Conservation (phyloP, 2,888 invertebrate species). For the Melangyna quadrimaculata region DNA sequence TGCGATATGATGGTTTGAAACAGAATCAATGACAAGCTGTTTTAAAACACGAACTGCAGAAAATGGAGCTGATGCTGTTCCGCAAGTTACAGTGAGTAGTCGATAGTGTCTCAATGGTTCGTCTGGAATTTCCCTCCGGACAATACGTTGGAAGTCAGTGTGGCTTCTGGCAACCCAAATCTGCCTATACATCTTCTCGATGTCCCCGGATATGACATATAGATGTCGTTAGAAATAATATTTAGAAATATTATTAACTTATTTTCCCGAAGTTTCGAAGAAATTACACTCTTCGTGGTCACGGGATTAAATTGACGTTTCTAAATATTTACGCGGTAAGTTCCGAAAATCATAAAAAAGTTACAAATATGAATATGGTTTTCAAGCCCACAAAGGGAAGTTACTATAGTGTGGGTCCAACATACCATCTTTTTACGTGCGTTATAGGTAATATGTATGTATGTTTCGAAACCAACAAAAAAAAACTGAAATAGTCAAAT, state of each 20-base stretch:
- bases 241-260: too few species aligned
- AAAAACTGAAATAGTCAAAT: too few species aligned
- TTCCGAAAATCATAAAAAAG: too few species aligned
- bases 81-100: neutral
- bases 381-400: too few species aligned
- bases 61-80: neutral
- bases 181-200: slow-evolving; percentile 2
- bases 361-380: too few species aligned
- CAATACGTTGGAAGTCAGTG: neutral
- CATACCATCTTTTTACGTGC: too few species aligned
- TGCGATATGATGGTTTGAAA: neutral
- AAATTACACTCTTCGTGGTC: neutral
- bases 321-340: too few species aligned
- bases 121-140: neutral
- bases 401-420: too few species aligned
- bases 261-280: too few species aligned
- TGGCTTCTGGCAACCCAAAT: neutral
- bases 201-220: neutral
- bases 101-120: neutral
- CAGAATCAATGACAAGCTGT: too few species aligned
- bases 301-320: neutral
- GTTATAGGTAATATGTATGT: too few species aligned
- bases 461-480: too few species aligned
- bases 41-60: neutral
- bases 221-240: neutral